Evolutionary conservation across 2,888 invertebrate species (phyloP), one percentile per base, ranked within the genome.

Genomic region (Yponomeuta plumbellus): DNA sequence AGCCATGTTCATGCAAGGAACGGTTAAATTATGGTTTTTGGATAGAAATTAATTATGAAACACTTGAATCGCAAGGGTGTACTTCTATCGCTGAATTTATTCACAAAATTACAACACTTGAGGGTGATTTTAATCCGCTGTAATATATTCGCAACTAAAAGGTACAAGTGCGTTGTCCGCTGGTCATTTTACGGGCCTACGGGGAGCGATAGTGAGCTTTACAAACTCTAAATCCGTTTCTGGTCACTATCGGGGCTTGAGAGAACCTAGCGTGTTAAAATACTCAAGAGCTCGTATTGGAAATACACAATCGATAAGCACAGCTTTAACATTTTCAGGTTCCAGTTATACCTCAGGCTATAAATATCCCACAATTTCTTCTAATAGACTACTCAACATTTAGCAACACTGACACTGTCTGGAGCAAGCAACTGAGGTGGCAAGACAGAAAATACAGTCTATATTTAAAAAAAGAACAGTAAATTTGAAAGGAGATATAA

Each of bases 61-160:
- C 34, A 59, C 66, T 64, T 64, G 74, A 80, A 76, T 71, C 79
- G 70, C 82, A 68, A 61, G 79, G 79, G 81, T 73, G 75, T 76
- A 76, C 75, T 83, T 76, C 78, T 80, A 81, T 79, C 74, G 78
- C 69, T 76, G 82, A 81, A 86, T 86, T 80, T 17, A 86, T 81
- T 81, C 82, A 74, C 73, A 77, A 83, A 86, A 85, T 84, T 83
- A 81, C 79, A 80, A 75, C 81, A 77, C 77, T 52, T 76, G 76
- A 78, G 77, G 72, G 74, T 73, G 44, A 70, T 66, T 68, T 77
- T 88, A 86, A 88, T 86, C 84, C 82, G 71, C 62, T 72, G 76
- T 86, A 89, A 90, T 87, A 79, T 90, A 90, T 90, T 84, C 90
- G 80, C 78, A 88, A 89, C 89, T 86, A 88, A 90, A 88, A 88